A percentile compares a stretch with the other conserved stretches of the same genome.
phyloP scores from a whole-genome alignment of 2,113 vertebrate species.

The Ictalurus punctatus region DNA sequence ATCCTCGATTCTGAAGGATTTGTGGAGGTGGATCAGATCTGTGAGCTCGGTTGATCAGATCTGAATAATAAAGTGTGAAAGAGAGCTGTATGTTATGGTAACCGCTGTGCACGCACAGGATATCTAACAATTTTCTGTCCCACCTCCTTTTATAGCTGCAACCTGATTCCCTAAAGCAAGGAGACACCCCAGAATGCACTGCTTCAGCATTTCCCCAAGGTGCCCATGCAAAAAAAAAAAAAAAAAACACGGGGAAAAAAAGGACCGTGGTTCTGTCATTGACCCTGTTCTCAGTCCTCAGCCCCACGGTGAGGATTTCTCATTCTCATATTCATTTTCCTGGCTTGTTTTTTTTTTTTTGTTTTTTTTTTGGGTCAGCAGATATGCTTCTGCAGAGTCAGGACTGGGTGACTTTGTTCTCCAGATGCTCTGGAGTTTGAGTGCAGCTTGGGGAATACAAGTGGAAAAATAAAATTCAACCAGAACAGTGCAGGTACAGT shows the following conservation, averaged over 20 bases:
- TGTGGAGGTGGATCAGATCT: background rate
- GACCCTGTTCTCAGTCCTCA: slow-evolving; percentile 37
- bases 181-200: slow-evolving; percentile 41
- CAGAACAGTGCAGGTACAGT: background rate
- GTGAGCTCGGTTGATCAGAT: background rate
- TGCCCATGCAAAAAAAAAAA: slow-evolving; percentile 13
- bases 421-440: slow-evolving; percentile 27
- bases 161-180: slow-evolving; percentile 29
- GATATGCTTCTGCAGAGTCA: slow-evolving; percentile 52
- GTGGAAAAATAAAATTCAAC: background rate
- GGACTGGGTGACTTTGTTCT: slow-evolving; percentile 48
- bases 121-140: slow-evolving; percentile 31
- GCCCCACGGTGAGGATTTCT: slow-evolving; percentile 39
- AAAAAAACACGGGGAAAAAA: background rate
- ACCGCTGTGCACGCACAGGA: slow-evolving; percentile 14
- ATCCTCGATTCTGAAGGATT: background rate
- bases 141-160: slow-evolving; percentile 40
- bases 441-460: slow-evolving; percentile 21
- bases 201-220: slow-evolving; percentile 38
- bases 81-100: background rate
- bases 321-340: slow-evolving; percentile 40
- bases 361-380: slow-evolving; percentile 40
- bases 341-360: background rate
- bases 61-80: background rate
- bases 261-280: slow-evolving; percentile 33